Evolutionary conservation across 2,113 vertebrate genomes (phyloP).

Genomic region (Ranitomeya imitator): DNA sequence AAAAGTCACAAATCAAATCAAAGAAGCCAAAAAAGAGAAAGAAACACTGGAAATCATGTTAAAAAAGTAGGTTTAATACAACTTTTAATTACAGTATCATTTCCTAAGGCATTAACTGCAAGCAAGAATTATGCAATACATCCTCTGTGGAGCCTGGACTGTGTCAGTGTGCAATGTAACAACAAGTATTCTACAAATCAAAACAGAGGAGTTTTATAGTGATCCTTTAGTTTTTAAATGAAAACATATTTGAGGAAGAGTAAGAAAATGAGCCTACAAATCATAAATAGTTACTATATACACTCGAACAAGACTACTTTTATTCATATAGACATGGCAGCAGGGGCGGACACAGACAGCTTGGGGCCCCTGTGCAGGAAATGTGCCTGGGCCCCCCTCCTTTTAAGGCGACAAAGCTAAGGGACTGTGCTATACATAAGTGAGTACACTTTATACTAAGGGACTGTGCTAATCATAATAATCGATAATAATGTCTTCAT

Average conservation of each 20-base stretch:
- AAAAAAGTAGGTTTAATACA: conserved; percentile 68
- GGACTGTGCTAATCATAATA: no score
- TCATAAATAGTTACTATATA: no score
- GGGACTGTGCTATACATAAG: no score
- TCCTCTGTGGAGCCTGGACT: background rate
- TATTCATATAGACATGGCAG: no score
- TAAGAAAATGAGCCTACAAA: background rate
- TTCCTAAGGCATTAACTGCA: background rate
- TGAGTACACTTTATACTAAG: no score
- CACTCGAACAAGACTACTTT: no score
- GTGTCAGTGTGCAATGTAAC: background rate
- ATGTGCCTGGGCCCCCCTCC: no score
- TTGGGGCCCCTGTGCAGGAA: no score
- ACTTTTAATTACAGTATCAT: background rate
- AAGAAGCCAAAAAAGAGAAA: conserved; percentile 64
- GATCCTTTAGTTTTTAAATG: background rate
- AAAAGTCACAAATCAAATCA: conserved; percentile 70
- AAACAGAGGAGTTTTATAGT: background rate
- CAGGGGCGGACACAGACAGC: no score
- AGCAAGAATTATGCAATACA: background rate
- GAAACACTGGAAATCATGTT: conserved; percentile 68
- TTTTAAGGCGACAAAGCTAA: no score
- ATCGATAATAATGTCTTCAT: no score
- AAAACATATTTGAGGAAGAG: background rate
- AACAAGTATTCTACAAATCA: background rate